These are phyloP conservation scores for Orthosia gracilis DNA, from an alignment of 2,888 invertebrate species.

Conservation along the genomic window DNA sequence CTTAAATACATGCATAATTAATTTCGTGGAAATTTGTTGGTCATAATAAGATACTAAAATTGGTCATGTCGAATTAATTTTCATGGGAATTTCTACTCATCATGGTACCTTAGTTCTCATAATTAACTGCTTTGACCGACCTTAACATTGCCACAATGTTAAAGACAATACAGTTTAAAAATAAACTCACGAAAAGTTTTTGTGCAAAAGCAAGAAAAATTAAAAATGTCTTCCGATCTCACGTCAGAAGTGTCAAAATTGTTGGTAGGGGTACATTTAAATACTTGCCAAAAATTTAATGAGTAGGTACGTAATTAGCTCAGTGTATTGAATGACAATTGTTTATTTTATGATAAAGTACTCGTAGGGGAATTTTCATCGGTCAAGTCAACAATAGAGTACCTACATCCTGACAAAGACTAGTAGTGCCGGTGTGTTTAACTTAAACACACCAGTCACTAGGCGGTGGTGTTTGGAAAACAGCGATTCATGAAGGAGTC, in stretches of 20 bases:
- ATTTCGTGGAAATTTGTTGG: neutral
- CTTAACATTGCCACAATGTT: conserved; percentile 12
- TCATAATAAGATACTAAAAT: neutral
- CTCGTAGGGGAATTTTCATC: neutral
- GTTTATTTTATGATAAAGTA: neutral
- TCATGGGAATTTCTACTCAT: conserved; percentile 28
- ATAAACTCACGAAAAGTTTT: conserved; percentile 17
- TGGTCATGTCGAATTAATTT: conserved; percentile 7
- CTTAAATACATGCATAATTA: neutral
- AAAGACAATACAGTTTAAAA: conserved; percentile 13
- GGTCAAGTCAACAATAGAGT: neutral
- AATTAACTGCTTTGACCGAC: conserved; percentile 10
- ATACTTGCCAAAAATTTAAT: conserved; percentile 38
- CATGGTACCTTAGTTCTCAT: neutral
- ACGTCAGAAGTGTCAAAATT: conserved; percentile 39
- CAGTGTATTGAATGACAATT: neutral
- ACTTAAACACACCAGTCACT: neutral
- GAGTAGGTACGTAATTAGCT: neutral
- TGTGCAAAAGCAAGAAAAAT: conserved; percentile 20
- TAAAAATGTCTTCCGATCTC: neutral
- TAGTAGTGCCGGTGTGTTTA: neutral
- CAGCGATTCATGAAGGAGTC: neutral
- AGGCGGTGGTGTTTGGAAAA: neutral
- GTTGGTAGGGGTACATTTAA: conserved; percentile 20
- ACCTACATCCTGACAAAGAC: neutral